Conservation (phyloP, 2,888 invertebrate genomes). For the Drosophila gaucha region DNA sequence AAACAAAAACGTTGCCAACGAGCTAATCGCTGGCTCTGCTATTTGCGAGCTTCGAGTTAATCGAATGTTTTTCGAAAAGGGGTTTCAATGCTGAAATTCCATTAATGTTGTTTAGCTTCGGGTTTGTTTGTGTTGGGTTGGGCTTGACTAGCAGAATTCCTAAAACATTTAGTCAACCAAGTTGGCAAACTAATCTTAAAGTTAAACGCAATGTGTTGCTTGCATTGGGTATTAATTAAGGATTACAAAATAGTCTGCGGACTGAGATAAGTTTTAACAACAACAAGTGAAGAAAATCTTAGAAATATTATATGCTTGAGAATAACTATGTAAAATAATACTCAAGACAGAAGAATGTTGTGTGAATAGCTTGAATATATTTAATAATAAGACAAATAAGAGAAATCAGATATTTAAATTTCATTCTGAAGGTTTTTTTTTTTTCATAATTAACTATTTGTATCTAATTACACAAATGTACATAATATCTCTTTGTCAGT, state of each 20-base stretch:
- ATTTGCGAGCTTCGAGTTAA: conserved; percentile 26
- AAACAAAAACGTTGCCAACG: conserved; percentile 66
- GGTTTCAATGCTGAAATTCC: conserved; percentile 35
- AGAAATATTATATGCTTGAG: too few relatives aligned
- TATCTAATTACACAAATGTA: too few relatives aligned
- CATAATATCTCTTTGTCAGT: too few relatives aligned
- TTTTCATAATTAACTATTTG: too few relatives aligned
- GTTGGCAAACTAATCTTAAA: conserved; percentile 34
- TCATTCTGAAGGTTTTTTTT: too few relatives aligned
- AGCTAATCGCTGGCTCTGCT: conserved; percentile 58
- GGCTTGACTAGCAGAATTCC: conserved; percentile 5
- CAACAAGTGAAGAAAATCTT: background rate
- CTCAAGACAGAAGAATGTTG: too few relatives aligned
- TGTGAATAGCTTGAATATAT: too few relatives aligned
- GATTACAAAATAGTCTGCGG: conserved; percentile 30
- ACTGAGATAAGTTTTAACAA: conserved; percentile 7
- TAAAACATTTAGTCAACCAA: conserved; percentile 19
- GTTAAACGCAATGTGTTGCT: conserved; percentile 23
- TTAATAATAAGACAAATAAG: too few relatives aligned
- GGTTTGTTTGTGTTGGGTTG: conserved; percentile 5
- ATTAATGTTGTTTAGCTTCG: conserved; percentile 52
- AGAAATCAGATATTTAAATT: too few relatives aligned
- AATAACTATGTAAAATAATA: too few relatives aligned
- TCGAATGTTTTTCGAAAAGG: conserved; percentile 47
- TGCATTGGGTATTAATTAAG: conserved; percentile 31